Evolutionary conservation across 2,113 vertebrate species (phyloP).

Genomic region (Dicaeum eximium): DNA sequence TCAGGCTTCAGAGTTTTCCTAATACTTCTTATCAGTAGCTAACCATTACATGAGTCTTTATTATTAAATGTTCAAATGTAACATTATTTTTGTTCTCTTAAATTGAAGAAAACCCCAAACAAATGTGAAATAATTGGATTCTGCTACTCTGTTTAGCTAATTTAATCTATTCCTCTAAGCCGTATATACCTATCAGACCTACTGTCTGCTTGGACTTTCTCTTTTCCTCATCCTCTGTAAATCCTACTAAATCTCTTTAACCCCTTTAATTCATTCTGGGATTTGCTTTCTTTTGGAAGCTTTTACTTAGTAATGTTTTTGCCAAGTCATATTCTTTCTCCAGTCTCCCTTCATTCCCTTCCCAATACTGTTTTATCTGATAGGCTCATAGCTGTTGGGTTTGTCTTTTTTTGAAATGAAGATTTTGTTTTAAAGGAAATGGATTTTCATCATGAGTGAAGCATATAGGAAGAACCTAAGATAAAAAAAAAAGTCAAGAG

Average conservation of each 20-base stretch:
- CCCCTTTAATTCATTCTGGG: neutral
- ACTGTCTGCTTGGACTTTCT: neutral
- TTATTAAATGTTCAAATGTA: neutral
- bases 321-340: neutral
- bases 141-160: neutral
- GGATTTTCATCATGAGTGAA: neutral
- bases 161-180: neutral
- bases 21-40: neutral
- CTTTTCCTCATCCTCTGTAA: neutral
- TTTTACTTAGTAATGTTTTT: neutral
- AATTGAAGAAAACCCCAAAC: neutral
- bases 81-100: neutral
- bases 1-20: neutral
- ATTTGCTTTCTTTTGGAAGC: neutral
- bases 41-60: neutral
- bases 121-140: neutral
- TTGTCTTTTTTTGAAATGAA: neutral
- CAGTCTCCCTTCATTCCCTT: neutral
- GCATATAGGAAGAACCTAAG: neutral
- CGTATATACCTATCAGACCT: neutral
- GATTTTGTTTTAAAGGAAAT: neutral
- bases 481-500: neutral
- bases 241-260: neutral
- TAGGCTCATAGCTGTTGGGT: neutral
- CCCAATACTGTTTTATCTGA: neutral